Evolutionary conservation across 2,113 vertebrate species (phyloP).

Genomic region (Stigmatopora argus): DNA sequence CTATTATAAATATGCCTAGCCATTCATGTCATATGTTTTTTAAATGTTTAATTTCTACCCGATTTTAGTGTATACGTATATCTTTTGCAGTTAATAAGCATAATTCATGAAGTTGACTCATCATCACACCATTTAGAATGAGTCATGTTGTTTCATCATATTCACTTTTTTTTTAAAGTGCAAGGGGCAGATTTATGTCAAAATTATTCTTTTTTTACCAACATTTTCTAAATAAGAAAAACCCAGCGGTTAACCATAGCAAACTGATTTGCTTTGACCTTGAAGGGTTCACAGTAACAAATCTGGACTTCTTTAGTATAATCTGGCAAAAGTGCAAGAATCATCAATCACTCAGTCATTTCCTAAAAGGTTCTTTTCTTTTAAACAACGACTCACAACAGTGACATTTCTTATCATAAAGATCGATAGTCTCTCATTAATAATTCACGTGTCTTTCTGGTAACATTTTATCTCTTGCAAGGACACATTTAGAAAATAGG

Average conservation of each 20-base stretch:
- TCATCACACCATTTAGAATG: not conserved
- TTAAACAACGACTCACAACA: not conserved
- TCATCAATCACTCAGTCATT: not conserved
- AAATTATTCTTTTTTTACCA: not conserved
- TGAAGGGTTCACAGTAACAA: not conserved
- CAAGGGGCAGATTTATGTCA: not conserved
- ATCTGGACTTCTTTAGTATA: not conserved
- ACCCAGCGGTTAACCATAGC: not conserved
- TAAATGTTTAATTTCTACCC: not conserved
- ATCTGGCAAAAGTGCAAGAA: not conserved
- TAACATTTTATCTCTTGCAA: conserved; percentile 6
- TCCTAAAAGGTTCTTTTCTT: not conserved
- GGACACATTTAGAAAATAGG: conserved; percentile 5
- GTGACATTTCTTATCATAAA: conserved; percentile 3
- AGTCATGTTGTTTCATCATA: not conserved
- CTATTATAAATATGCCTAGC: not conserved
- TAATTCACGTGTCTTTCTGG: not conserved
- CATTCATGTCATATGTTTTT: too few relatives aligned
- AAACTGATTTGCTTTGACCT: not conserved
- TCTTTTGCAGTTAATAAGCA: not conserved
- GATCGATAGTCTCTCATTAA: conserved; percentile 8
- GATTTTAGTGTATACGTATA: not conserved
- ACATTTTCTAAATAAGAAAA: not conserved
- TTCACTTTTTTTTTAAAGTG: not conserved
- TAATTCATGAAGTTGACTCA: not conserved